phyloP scores from a whole-genome alignment of 1,140 invertebrate genomes.

The Drosophila kurseongensis region DNA sequence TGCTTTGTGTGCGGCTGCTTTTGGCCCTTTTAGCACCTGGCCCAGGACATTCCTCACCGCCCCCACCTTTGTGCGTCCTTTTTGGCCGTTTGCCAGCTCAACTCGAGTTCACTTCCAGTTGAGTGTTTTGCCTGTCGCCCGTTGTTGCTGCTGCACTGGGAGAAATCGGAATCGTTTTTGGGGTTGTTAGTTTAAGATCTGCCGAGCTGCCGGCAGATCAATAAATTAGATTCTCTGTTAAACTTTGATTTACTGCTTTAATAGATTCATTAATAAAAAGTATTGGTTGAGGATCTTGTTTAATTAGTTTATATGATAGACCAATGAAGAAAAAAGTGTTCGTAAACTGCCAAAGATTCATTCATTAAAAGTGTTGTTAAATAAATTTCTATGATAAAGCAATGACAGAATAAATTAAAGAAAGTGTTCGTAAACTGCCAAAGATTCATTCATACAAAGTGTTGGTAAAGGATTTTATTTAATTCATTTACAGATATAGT shows the following conservation, averaged over 20 bases:
- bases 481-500: background rate
- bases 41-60: constrained; percentile 29
- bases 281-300: too few species aligned
- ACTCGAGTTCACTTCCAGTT: constrained; percentile 70
- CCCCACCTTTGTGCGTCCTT: constrained; percentile 29
- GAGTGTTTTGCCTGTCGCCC: constrained; percentile 62
- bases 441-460: background rate
- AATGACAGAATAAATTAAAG: too few species aligned
- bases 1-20: constrained; percentile 25
- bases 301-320: too few species aligned
- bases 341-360: too few species aligned
- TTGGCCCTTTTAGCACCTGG: constrained; percentile 56
- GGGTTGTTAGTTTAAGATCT: too few species aligned
- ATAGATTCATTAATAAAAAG: too few species aligned
- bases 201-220: too few species aligned
- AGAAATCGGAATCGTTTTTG: background rate
- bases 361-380: too few species aligned
- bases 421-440: background rate
- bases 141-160: constrained; percentile 28
- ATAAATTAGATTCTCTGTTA: too few species aligned
- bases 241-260: too few species aligned
- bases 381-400: too few species aligned
- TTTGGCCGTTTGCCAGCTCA: constrained; percentile 63
- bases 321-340: too few species aligned
- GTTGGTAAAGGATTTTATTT: background rate